Percentiles rank a stretch among this genome's conserved stretches.
phyloP scores from a whole-genome alignment of 1,140 invertebrate species.

The Aphaenogaster ashmeadi region DNA sequence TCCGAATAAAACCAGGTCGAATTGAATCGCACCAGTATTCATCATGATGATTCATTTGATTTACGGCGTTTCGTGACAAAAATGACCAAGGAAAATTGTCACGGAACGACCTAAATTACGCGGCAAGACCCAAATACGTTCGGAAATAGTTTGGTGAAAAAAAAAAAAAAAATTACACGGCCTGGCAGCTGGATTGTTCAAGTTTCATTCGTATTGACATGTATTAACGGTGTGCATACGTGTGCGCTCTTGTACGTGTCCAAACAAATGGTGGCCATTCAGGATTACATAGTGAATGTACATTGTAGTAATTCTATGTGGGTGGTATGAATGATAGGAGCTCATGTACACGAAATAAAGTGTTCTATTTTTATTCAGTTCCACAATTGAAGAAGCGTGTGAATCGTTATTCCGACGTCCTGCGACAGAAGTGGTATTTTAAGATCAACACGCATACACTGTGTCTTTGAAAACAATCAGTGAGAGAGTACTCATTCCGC shows the following conservation, averaged over 20 bases:
- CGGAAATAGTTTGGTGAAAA: conserved; percentile 10
- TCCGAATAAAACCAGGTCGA: conserved; percentile 18
- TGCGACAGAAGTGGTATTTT: not conserved
- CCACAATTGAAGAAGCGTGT: not conserved
- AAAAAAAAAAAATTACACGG: conserved; percentile 9
- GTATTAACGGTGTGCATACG: conserved; percentile 11
- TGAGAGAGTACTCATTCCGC: not conserved
- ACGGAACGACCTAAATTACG: not conserved
- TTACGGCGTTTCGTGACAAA: conserved; percentile 17
- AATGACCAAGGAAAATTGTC: not conserved
- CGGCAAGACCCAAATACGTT: not conserved
- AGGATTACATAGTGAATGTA: conserved; percentile 37
- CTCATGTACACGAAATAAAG: conserved; percentile 31
- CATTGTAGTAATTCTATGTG: conserved; percentile 40
- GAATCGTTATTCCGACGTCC: not conserved
- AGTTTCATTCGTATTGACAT: conserved; percentile 37
- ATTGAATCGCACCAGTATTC: conserved; percentile 1
- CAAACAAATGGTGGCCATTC: conserved; percentile 31
- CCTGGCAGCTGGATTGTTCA: not conserved
- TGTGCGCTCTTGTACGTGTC: not conserved
- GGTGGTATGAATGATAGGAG: conserved; percentile 42
- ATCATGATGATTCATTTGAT: conserved; percentile 14
- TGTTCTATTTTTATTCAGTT: conserved; percentile 42
- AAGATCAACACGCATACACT: not conserved
- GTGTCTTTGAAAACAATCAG: not conserved